Percentiles rank a stretch among this genome's conserved stretches.
Conservation (phyloP, 2,888 invertebrate genomes). For the Himalopsyche anomala region DNA sequence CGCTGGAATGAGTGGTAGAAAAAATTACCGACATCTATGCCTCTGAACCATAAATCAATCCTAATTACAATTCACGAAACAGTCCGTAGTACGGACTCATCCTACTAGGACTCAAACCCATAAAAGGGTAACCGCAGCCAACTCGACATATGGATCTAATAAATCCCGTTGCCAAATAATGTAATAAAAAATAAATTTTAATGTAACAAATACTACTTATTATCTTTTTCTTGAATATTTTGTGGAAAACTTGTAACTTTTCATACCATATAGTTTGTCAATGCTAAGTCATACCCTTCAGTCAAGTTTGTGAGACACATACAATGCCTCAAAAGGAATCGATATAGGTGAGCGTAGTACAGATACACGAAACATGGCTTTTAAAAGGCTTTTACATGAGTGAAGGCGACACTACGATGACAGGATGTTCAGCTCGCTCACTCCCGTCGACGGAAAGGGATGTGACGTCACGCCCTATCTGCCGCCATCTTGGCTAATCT, state of each 20-base stretch:
- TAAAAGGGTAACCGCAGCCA: no score
- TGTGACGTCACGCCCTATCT: slow-evolving; percentile 48
- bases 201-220: no score
- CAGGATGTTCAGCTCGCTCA: slow-evolving; percentile 44
- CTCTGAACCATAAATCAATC: no score
- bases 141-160: no score
- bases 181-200: no score
- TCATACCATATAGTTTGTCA: neutral
- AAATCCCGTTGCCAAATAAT: no score
- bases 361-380: slow-evolving; percentile 35
- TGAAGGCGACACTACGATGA: slow-evolving; percentile 28
- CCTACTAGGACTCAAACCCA: no score
- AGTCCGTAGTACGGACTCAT: no score
- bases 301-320: neutral
- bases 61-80: no score
- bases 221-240: neutral
- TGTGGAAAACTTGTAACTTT: neutral
- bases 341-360: neutral
- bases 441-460: slow-evolving; percentile 29
- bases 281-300: slow-evolving; percentile 11
- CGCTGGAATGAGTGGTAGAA: no score
- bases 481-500: slow-evolving; percentile 48
- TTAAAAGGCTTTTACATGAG: slow-evolving; percentile 43
- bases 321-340: slow-evolving; percentile 36
- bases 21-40: no score